These are phyloP conservation scores for Agonopterix alstromeriana DNA, from an alignment of 2,888 invertebrate genomes.

Conservation along the genomic window DNA sequence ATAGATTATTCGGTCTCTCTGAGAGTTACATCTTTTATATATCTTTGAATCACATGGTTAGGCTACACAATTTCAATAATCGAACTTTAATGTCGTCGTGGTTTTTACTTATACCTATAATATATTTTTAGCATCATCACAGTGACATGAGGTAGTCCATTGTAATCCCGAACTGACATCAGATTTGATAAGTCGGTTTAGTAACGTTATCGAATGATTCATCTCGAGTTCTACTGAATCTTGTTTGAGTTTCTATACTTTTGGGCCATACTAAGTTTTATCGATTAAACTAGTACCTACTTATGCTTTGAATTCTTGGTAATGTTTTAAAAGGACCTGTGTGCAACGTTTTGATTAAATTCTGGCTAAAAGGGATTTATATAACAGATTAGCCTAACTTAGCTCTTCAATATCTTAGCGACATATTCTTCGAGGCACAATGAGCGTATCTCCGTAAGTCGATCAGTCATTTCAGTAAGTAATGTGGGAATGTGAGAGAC, in stretches of 20 bases:
- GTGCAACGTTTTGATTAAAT: too few relatives aligned
- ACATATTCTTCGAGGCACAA: conserved; percentile 5
- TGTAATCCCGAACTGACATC: conserved; percentile 35
- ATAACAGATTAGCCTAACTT: conserved; percentile 7
- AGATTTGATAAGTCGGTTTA: conserved; percentile 34
- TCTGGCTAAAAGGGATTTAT: not conserved
- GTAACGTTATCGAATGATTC: conserved; percentile 32
- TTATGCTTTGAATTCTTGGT: too few relatives aligned
- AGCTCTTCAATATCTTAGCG: conserved; percentile 1
- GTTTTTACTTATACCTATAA: too few relatives aligned
- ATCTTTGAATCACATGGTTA: too few relatives aligned
- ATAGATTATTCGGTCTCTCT: too few relatives aligned
- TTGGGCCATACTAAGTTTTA: too few relatives aligned
- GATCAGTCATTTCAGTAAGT: conserved; percentile 61
- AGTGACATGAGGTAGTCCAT: conserved; percentile 17
- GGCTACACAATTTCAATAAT: too few relatives aligned
- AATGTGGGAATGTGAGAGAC: conserved; percentile 54
- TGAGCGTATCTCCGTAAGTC: conserved; percentile 23
- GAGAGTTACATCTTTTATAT: too few relatives aligned
- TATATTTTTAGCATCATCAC: not conserved
- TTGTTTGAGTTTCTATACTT: not conserved
- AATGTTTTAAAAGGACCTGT: too few relatives aligned
- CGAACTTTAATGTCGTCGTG: too few relatives aligned
- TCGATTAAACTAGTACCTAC: too few relatives aligned
- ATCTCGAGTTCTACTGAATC: conserved; percentile 33